Evolutionary conservation across 2,888 invertebrate species (phyloP).

Genomic region (Scaptomyza polygonia): DNA sequence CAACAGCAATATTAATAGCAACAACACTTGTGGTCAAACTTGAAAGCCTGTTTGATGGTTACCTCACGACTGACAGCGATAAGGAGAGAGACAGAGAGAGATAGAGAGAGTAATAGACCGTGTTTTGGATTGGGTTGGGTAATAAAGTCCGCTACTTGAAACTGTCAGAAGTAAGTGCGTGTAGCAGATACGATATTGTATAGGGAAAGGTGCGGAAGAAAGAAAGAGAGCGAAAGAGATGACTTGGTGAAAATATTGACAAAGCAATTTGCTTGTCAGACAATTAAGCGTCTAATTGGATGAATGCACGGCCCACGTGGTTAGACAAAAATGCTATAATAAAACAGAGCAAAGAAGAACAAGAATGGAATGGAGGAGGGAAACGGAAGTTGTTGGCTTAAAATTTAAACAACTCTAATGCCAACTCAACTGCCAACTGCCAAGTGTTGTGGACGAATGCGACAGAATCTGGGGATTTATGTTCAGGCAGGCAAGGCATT

Average conservation of each 20-base stretch:
- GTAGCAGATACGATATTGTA: constrained; percentile 10
- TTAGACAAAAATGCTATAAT: constrained; percentile 1
- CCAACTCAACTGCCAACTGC: constrained; percentile 1
- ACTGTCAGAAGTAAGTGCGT: constrained; percentile 67
- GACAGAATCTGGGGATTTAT: constrained; percentile 45
- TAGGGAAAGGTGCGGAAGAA: neutral
- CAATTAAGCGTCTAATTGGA: constrained; percentile 80
- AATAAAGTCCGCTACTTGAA: constrained; percentile 73
- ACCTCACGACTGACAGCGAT: constrained; percentile 32
- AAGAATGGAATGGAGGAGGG: neutral
- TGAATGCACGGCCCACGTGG: constrained; percentile 66
- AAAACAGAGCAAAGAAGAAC: neutral
- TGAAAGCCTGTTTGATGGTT: constrained; percentile 76
- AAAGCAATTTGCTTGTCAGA: constrained; percentile 80
- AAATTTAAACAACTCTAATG: constrained; percentile 43
- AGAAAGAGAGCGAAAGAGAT: constrained; percentile 26
- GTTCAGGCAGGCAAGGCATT: constrained; percentile 34
- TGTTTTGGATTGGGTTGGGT: constrained; percentile 49
- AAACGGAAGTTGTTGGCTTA: constrained; percentile 59
- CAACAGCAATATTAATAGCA: constrained; percentile 31
- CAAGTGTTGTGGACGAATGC: neutral
- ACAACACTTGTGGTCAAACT: constrained; percentile 74
- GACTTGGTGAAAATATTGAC: constrained; percentile 78
- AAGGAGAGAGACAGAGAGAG: too few species aligned
- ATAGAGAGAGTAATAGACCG: constrained; percentile 1